These are phyloP conservation scores for Tapirus indicus DNA, from an alignment of 2,797 vertebrate species.

Conservation along the genomic window DNA sequence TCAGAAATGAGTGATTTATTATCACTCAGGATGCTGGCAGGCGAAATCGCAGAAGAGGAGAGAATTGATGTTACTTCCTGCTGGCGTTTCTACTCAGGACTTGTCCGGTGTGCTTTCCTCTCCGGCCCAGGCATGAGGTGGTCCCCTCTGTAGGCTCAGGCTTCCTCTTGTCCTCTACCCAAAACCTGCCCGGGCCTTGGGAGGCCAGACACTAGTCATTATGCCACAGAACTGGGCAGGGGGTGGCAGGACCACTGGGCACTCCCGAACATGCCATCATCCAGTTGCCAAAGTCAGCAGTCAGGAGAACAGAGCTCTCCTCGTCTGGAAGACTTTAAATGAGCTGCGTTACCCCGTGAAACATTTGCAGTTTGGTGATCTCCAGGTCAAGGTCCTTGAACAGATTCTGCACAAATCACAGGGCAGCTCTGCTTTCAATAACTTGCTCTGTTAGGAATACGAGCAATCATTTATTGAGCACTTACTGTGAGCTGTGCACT, in stretches of 20 bases:
- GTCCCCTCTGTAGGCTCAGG: rapidly evolving
- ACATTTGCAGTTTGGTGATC: neutral
- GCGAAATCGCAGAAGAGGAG: neutral
- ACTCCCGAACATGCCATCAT: too few species aligned
- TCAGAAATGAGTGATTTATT: slow-evolving; percentile 68
- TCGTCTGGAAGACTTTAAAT: neutral
- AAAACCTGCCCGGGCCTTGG: neutral
- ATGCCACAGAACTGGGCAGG: neutral
- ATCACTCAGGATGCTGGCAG: slow-evolving; percentile 14
- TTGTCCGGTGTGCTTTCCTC: neutral
- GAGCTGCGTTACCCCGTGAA: neutral
- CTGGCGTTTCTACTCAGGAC: neutral
- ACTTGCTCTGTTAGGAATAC: neutral
- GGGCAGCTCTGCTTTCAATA: neutral
- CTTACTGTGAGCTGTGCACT: neutral
- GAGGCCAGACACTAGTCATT: neutral
- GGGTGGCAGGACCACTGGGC: neutral
- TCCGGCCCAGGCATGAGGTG: rapidly evolving
- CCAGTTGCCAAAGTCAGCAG: neutral
- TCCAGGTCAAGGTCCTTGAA: neutral
- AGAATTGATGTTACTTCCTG: neutral
- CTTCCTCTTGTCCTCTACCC: neutral
- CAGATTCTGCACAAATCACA: neutral
- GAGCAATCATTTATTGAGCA: neutral
- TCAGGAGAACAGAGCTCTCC: neutral